Percentiles rank a stretch among this genome's conserved stretches.
Evolutionary conservation across 2,113 vertebrate genomes (phyloP).

Genomic region (Steatornis caripensis): DNA sequence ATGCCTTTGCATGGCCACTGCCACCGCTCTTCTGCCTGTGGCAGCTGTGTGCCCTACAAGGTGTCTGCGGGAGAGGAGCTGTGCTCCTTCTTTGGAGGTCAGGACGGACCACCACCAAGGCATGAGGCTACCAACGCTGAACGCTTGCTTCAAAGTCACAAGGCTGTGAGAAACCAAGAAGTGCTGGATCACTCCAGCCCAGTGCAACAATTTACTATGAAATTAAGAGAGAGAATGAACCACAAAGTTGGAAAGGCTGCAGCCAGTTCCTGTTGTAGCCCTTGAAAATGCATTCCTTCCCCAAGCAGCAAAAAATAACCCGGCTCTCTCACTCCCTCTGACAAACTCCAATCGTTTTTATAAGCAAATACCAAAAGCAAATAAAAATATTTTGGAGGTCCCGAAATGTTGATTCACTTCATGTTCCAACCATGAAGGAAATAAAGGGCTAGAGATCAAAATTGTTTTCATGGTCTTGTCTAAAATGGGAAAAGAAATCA

Average conservation of each 20-base stretch:
- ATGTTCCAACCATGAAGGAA: slow-evolving; percentile 11
- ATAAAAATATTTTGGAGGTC: slow-evolving; percentile 42
- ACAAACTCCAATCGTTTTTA: slow-evolving; percentile 15
- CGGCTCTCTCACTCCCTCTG: neutral
- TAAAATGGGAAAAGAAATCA: slow-evolving; percentile 43
- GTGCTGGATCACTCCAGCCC: neutral
- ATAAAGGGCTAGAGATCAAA: slow-evolving; percentile 18
- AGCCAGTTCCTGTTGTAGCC: neutral
- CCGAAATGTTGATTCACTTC: slow-evolving; percentile 12
- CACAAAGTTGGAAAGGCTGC: neutral
- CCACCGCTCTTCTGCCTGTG: neutral
- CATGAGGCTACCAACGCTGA: neutral
- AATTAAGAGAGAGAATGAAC: neutral
- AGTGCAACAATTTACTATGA: neutral
- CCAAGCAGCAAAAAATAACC: neutral
- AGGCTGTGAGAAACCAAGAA: neutral
- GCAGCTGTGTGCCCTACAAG: neutral
- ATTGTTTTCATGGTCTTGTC: neutral
- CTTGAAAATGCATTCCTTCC: neutral
- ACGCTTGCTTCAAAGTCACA: neutral
- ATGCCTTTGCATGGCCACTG: neutral
- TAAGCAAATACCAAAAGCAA: slow-evolving; percentile 27
- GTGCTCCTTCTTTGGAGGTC: neutral
- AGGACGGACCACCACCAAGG: neutral
- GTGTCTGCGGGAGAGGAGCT: neutral